These are phyloP conservation scores for Periophthalmus magnuspinnatus DNA, from an alignment of 2,797 vertebrate genomes.

Conservation along the genomic window DNA sequence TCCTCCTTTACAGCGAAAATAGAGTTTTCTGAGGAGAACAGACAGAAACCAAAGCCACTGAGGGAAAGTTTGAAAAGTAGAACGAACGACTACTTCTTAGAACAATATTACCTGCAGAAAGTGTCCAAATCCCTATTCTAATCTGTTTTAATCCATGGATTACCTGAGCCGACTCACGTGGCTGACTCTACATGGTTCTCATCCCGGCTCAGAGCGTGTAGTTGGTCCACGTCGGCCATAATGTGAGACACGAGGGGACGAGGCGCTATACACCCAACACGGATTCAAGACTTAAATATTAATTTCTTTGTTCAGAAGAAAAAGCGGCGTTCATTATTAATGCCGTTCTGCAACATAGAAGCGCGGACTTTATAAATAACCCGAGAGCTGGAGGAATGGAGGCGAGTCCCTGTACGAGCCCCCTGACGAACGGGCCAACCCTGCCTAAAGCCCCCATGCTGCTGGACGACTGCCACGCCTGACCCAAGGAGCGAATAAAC, in stretches of 20 bases:
- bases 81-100: constrained; percentile 6
- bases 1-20: not conserved
- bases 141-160: constrained; percentile 30
- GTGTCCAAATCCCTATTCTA: constrained; percentile 21
- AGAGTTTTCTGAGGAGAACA: not conserved
- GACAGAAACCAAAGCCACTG: not conserved
- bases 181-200: constrained; percentile 32
- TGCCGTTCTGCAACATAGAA: constrained; percentile 49
- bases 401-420: constrained; percentile 8
- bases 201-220: constrained; percentile 11
- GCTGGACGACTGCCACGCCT: not conserved
- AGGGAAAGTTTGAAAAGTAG: constrained; percentile 7
- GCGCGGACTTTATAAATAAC: constrained; percentile 68
- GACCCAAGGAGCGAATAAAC: not conserved
- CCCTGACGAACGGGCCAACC: not conserved
- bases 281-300: constrained; percentile 68
- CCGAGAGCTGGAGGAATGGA: constrained; percentile 40
- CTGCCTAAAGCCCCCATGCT: too few species aligned
- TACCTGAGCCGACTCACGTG: constrained; percentile 23
- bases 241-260: constrained; percentile 39
- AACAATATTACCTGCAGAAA: constrained; percentile 30
- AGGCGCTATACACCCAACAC: constrained; percentile 57
- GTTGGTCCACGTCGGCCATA: constrained; percentile 34
- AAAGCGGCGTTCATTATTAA: constrained; percentile 64
- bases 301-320: constrained; percentile 69